These are phyloP conservation scores for Drosophila kuntzei DNA, from an alignment of 2,888 invertebrate genomes.

Conservation along the genomic window DNA sequence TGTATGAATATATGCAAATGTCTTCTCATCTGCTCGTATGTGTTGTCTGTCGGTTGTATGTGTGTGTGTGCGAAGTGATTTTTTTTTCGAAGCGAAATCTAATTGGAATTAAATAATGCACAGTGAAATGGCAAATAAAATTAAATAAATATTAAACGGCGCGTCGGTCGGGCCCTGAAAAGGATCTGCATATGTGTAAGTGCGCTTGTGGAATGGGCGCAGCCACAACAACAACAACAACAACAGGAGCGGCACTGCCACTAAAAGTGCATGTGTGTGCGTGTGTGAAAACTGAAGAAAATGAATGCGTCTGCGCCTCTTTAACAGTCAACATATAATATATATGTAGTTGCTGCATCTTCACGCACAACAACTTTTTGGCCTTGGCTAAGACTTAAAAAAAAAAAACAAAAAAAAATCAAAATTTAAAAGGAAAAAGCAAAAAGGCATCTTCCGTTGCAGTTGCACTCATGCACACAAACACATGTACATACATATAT, in stretches of 20 bases:
- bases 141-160: conserved; percentile 47
- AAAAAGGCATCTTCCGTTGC: conserved; percentile 34
- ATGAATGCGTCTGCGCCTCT: conserved; percentile 73
- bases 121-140: conserved; percentile 56
- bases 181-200: conserved; percentile 64
- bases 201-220: conserved; percentile 57
- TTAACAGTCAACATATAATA: conserved; percentile 19
- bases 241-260: conserved; percentile 68
- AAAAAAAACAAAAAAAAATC: neutral
- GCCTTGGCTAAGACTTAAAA: conserved; percentile 62
- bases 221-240: conserved; percentile 55
- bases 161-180: conserved; percentile 53
- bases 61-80: conserved; percentile 66
- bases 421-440: no score
- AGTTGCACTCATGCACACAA: conserved; percentile 41
- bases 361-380: conserved; percentile 52
- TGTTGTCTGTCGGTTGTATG: conserved; percentile 63
- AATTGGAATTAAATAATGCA: conserved; percentile 66
- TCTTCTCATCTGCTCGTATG: conserved; percentile 65
- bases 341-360: conserved; percentile 45
- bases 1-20: conserved; percentile 68
- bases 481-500: conserved; percentile 8
- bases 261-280: conserved; percentile 37
- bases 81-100: conserved; percentile 67
- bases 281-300: conserved; percentile 59